Percentiles rank a stretch among this genome's conserved stretches.
These are phyloP conservation scores for Dynastes maya DNA, from an alignment of 2,888 invertebrate species.

Conservation along the genomic window DNA sequence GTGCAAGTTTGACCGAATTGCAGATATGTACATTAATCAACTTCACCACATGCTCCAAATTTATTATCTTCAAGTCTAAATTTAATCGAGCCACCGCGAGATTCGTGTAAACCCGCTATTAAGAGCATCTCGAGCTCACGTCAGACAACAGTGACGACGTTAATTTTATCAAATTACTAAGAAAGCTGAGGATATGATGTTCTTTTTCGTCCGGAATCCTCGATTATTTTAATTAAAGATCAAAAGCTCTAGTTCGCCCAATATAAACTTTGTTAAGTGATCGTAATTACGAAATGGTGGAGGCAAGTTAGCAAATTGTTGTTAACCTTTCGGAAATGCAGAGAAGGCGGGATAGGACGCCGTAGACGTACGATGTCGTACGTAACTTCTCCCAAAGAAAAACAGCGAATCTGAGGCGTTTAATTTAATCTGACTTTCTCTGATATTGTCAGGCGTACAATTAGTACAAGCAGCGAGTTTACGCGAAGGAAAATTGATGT, in stretches of 20 bases:
- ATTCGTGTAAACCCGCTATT: neutral
- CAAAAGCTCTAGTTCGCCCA: slow-evolving; percentile 24
- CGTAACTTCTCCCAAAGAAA: slow-evolving; percentile 16
- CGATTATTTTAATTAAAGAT: slow-evolving; percentile 47
- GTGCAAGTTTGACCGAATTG: too few relatives aligned
- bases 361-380: slow-evolving; percentile 11
- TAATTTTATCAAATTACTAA: slow-evolving; percentile 34
- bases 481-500: slow-evolving; percentile 10
- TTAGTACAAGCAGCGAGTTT: slow-evolving; percentile 19
- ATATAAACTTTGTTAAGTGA: slow-evolving; percentile 39
- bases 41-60: neutral
- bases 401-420: slow-evolving; percentile 29
- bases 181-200: slow-evolving; percentile 5
- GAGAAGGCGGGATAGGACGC: neutral
- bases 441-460: slow-evolving; percentile 33
- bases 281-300: slow-evolving; percentile 35
- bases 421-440: slow-evolving; percentile 37
- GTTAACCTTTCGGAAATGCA: slow-evolving; percentile 16
- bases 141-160: slow-evolving; percentile 3
- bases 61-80: slow-evolving; percentile 14
- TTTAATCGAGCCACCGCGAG: neutral
- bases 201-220: slow-evolving; percentile 17
- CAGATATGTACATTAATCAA: neutral
- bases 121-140: neutral
- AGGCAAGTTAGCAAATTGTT: slow-evolving; percentile 33